phyloP scores from a whole-genome alignment of 1,140 invertebrate genomes.

The Whitmania pigra region DNA sequence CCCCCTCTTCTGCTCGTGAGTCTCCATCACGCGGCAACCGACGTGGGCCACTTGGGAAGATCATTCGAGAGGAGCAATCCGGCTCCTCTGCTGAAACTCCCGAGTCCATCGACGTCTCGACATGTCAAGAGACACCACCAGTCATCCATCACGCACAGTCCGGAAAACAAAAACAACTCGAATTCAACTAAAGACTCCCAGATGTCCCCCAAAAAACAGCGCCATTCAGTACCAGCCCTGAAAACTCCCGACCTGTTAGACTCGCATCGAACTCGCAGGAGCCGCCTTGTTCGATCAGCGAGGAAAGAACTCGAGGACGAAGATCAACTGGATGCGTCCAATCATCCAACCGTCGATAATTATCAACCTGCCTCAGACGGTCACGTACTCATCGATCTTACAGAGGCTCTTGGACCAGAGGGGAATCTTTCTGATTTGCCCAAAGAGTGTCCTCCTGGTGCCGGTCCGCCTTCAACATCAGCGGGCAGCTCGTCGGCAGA shows the following conservation, averaged over 20 bases:
- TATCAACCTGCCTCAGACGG: not conserved
- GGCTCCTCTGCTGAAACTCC: too few relatives aligned
- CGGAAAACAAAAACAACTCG: too few relatives aligned
- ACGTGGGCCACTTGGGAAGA: not conserved
- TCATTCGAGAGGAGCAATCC: too few relatives aligned
- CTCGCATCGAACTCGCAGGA: not conserved
- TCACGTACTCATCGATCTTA: not conserved
- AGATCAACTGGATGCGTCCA: not conserved
- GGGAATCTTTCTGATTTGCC: not conserved
- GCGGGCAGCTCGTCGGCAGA: too few relatives aligned
- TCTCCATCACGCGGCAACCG: not conserved
- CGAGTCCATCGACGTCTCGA: too few relatives aligned
- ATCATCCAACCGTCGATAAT: not conserved
- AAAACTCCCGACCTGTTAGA: slow-evolving; percentile 1
- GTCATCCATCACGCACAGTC: too few relatives aligned
- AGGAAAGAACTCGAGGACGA: not conserved
- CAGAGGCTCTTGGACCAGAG: not conserved
- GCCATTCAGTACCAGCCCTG: not conserved
- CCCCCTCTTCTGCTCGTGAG: too few relatives aligned
- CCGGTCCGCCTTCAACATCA: not conserved
- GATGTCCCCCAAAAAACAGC: too few relatives aligned
- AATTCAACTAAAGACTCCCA: too few relatives aligned
- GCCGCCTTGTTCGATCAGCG: not conserved
- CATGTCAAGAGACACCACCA: too few relatives aligned
- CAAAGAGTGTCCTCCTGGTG: not conserved